These are phyloP conservation scores for Onychorhynchus coronatus DNA, from an alignment of 2,113 vertebrate genomes.

Conservation along the genomic window DNA sequence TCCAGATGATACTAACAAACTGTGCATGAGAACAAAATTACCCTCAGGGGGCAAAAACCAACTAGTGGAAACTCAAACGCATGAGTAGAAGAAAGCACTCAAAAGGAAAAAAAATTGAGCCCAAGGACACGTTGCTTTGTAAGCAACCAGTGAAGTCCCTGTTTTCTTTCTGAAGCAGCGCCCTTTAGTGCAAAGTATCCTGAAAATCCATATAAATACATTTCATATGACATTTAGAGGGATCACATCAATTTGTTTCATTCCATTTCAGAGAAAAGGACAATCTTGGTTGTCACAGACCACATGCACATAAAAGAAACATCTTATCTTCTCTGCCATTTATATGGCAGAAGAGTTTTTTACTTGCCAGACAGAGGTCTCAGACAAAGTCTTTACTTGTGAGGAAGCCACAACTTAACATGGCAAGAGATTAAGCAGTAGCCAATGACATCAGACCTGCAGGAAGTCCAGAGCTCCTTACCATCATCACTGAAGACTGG, in stretches of 20 bases:
- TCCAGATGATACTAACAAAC: neutral
- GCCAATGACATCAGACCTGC: neutral
- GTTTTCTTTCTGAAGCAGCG: neutral
- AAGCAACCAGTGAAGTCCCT: neutral
- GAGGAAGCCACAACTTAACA: neutral
- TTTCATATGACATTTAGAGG: neutral
- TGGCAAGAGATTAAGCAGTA: neutral
- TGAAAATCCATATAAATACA: neutral
- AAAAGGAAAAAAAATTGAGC: neutral
- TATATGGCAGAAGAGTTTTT: neutral
- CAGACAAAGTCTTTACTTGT: neutral
- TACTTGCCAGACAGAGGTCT: neutral
- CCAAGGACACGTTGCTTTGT: neutral
- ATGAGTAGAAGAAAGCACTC: neutral
- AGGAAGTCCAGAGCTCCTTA: constrained; percentile 52
- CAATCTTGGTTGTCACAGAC: neutral
- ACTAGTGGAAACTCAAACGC: neutral
- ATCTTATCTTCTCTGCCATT: neutral
- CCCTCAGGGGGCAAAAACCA: neutral
- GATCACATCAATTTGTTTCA: neutral
- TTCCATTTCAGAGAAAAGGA: neutral
- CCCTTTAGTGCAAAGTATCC: neutral
- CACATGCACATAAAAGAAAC: neutral
- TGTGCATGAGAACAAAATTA: neutral
- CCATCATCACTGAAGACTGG: constrained; percentile 91